A percentile compares a stretch with the other conserved stretches of the same genome.
These are phyloP conservation scores for Drosophila sulfurigaster DNA, from an alignment of 1,140 invertebrate species.

Conservation along the genomic window DNA sequence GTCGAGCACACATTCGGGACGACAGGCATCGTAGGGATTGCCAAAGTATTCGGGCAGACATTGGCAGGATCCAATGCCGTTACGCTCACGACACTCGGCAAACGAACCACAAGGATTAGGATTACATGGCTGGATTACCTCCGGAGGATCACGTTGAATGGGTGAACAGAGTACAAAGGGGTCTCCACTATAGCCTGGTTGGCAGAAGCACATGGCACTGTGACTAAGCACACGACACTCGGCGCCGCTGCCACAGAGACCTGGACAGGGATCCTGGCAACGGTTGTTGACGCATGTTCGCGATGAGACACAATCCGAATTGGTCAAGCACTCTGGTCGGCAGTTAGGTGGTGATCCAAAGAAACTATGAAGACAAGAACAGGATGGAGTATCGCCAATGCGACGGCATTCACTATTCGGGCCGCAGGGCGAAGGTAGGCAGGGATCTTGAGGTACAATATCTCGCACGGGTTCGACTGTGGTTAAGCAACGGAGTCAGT, in stretches of 20 bases:
- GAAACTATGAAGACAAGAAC: constrained; percentile 87
- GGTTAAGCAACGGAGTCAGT: constrained; percentile 7
- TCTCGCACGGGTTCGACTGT: constrained; percentile 76
- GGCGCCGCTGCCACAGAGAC: constrained; percentile 90
- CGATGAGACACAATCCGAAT: constrained; percentile 88
- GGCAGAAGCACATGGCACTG: constrained; percentile 90
- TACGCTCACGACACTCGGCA: constrained; percentile 86
- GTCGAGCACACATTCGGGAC: constrained; percentile 87
- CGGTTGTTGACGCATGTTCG: constrained; percentile 88
- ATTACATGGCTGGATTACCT: constrained; percentile 85
- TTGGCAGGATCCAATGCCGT: constrained; percentile 85
- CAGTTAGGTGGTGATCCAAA: constrained; percentile 89
- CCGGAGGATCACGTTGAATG: constrained; percentile 81
- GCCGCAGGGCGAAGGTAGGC: constrained; percentile 91
- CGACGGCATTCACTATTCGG: constrained; percentile 90
- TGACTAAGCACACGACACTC: constrained; percentile 91
- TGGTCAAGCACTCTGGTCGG: constrained; percentile 88
- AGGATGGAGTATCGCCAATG: constrained; percentile 87
- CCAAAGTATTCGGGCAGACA: constrained; percentile 86
- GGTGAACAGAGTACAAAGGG: constrained; percentile 87
- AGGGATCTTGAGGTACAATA: constrained; percentile 86
- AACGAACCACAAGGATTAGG: constrained; percentile 87
- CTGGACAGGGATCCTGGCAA: constrained; percentile 90
- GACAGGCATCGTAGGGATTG: constrained; percentile 87
- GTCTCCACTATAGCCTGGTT: constrained; percentile 89